Evolutionary conservation across 2,888 invertebrate species (phyloP).

Genomic region (Leptopilina myrica): DNA sequence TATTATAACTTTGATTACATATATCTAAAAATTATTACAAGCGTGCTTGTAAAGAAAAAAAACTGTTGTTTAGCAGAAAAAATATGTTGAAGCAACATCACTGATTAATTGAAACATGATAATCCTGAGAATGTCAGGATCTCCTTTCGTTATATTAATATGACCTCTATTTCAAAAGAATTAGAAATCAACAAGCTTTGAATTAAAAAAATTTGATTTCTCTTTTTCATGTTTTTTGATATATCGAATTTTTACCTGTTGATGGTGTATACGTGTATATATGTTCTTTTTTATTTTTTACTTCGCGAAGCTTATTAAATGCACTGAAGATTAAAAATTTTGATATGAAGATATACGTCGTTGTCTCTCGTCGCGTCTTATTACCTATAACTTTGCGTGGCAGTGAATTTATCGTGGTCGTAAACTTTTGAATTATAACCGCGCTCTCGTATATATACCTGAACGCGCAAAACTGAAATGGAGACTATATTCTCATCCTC

Average conservation of each 20-base stretch:
- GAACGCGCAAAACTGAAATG: slow-evolving; percentile 47
- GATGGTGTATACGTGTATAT: too few species aligned
- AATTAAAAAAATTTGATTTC: slow-evolving; percentile 20
- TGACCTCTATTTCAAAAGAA: not conserved
- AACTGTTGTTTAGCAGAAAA: too few species aligned
- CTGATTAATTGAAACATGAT: slow-evolving; percentile 22
- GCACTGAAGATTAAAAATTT: slow-evolving; percentile 38
- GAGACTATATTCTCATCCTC: slow-evolving; percentile 52
- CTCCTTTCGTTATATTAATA: not conserved
- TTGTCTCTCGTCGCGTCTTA: slow-evolving; percentile 51
- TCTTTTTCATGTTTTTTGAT: not conserved
- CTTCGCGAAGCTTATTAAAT: slow-evolving; percentile 18
- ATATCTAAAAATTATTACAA: too few species aligned
- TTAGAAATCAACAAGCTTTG: slow-evolving; percentile 14
- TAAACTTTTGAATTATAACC: slow-evolving; percentile 65
- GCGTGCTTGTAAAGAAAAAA: too few species aligned
- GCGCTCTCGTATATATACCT: slow-evolving; percentile 51
- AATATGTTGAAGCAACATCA: too few species aligned
- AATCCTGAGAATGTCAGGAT: slow-evolving; percentile 20
- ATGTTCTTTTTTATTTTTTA: too few species aligned
- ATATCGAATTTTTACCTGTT: not conserved
- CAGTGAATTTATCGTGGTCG: slow-evolving; percentile 63
- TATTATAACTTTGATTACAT: too few species aligned
- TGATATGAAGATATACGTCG: slow-evolving; percentile 47
- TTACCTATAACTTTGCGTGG: slow-evolving; percentile 59